Base-by-base conservation (phyloP, 1,140 invertebrate species). In the Pseudachorutes palmiensis region DNA sequence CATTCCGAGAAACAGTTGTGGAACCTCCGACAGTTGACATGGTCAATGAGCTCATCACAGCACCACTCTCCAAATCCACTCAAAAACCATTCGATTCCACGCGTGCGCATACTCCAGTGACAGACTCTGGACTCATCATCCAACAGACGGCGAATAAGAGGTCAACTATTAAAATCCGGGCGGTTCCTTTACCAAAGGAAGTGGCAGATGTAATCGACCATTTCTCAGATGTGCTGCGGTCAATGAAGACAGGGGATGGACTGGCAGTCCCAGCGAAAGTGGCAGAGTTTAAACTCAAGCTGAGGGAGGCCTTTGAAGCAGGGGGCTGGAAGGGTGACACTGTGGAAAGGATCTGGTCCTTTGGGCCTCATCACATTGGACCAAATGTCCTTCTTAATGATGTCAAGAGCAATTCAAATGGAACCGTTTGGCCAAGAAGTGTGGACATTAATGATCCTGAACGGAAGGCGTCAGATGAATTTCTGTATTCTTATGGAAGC, bases 1-100 rank as follows among this genome's bases (percentile, higher is more conserved):
- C 95, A 16, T 96, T 98, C 73, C 82, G 92, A 72, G 97, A 99
- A 79, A 99, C 95, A 0, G 84, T 97, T 67, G 85, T 98, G 0
- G 82, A 83, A 33, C 86, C 87, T 19, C 91, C 91, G 0, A 91
- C 86, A 75, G 77, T 90, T 1, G 92, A 95, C 75, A 91, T 92
- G 89, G 87, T 92, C 0, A 94, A 95, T 78, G 92, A 94, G 82
- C 83, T 83, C 30, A 91, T 92, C 73, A 75, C 85, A 73, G 70
- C 81, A 63, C 81, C 74, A 81, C 80, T 69, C 71, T 78, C 28
- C 72, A 76, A 2, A 55, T 16, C 51, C 51, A 55, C 12, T 5
- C 3, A 14, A 55, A 16, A 16, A 14, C 51, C 9, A 55, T 26
- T 55, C 51, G 24, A 55, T 55, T 26, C 51, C 14, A 24, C 14